Percentiles rank a stretch among this genome's conserved stretches.
phyloP scores from a whole-genome alignment of 2,888 invertebrate genomes.

The Scaptomyza caliginosa region DNA sequence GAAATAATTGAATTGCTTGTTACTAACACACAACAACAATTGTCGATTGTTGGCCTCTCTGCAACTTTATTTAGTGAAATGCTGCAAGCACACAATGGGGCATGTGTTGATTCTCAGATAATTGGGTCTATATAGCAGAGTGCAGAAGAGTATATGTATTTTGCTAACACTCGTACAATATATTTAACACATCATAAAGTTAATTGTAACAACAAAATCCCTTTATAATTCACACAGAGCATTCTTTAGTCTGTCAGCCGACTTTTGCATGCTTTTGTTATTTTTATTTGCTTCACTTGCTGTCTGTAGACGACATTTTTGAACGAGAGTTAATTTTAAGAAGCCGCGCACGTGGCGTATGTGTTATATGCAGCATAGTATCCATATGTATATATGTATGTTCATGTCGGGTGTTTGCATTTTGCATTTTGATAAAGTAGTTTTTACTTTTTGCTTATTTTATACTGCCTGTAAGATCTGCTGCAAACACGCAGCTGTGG shows the following conservation, averaged over 20 bases:
- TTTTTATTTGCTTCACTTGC: slow-evolving; percentile 17
- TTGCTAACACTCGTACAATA: neutral
- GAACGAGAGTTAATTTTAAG: slow-evolving; percentile 28
- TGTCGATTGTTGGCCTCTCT: slow-evolving; percentile 16
- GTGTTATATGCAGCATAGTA: slow-evolving; percentile 30
- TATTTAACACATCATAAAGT: neutral
- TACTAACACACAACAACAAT: slow-evolving; percentile 47
- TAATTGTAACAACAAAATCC: too few species aligned
- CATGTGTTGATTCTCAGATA: neutral
- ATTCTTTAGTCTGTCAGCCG: neutral
- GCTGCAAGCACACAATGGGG: neutral
- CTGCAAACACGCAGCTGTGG: slow-evolving; percentile 25
- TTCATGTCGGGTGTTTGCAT: slow-evolving; percentile 28
- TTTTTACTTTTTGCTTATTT: slow-evolving; percentile 36
- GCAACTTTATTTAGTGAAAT: slow-evolving; percentile 2
- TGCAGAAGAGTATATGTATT: neutral
- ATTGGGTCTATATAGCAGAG: neutral
- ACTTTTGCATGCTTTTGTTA: slow-evolving; percentile 12
- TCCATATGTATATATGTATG: slow-evolving; percentile 3
- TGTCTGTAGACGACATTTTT: slow-evolving; percentile 43
- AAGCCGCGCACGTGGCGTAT: slow-evolving; percentile 56
- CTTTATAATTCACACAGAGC: too few species aligned
- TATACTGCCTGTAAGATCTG: slow-evolving; percentile 39
- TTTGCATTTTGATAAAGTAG: slow-evolving; percentile 58
- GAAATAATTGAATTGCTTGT: slow-evolving; percentile 56